Percentiles rank a stretch among this genome's conserved stretches.
Evolutionary conservation across 2,797 vertebrate species (phyloP).

Genomic region (Strix occidentalis): DNA sequence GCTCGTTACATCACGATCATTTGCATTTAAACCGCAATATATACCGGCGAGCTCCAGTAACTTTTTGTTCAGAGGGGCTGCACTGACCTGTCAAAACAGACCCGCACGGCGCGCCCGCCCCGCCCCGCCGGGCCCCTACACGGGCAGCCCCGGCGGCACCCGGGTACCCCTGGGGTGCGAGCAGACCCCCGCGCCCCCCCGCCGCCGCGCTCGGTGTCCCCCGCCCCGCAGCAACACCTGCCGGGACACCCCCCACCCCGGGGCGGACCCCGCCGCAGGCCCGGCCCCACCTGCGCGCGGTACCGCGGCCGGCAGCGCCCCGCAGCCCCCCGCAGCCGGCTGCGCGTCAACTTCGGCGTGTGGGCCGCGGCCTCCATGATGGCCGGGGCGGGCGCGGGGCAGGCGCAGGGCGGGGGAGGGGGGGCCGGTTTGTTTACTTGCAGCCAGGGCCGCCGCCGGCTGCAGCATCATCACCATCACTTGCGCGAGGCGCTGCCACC

Average conservation of each 20-base stretch:
- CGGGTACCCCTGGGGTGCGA: rapidly evolving
- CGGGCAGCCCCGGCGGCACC: background rate
- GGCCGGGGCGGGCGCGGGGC: constrained; percentile 52
- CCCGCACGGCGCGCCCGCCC: rapidly evolving
- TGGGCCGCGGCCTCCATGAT: constrained; percentile 48
- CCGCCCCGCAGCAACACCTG: background rate
- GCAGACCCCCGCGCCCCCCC: background rate
- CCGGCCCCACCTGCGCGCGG: background rate
- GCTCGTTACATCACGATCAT: background rate
- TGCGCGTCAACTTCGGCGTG: background rate
- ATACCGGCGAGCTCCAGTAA: background rate
- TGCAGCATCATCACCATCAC: constrained; percentile 47
- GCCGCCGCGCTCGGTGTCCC: background rate
- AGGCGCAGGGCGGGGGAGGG: background rate
- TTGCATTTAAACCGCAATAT: background rate
- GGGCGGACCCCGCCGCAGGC: background rate
- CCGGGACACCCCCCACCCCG: background rate
- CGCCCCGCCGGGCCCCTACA: rapidly evolving
- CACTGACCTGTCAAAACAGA: background rate
- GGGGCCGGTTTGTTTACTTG: constrained; percentile 75
- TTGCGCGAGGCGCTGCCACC: constrained; percentile 27
- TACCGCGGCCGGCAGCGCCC: background rate
- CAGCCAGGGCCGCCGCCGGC: constrained; percentile 18
- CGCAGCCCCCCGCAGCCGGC: background rate
- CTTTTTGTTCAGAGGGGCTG: background rate